Evolutionary conservation across 2,888 invertebrate species (phyloP).

Genomic region (Craniophora ligustri): DNA sequence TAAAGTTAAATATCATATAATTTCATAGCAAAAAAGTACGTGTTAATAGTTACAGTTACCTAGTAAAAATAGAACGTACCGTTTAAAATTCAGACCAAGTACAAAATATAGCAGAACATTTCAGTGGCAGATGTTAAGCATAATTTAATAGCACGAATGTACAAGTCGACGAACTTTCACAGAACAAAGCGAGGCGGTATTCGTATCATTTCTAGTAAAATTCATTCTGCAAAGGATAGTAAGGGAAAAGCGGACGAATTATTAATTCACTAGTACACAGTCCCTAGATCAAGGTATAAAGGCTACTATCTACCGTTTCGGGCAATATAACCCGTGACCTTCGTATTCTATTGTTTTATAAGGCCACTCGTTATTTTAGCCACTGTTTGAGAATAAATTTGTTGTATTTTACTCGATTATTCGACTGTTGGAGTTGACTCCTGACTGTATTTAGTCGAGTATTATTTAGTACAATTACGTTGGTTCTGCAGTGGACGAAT

Average conservation of each 20-base stretch:
- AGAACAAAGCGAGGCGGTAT: constrained; percentile 43
- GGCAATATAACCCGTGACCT: constrained; percentile 29
- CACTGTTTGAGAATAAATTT: constrained; percentile 24
- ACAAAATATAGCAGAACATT: constrained; percentile 49
- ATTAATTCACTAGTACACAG: constrained; percentile 57
- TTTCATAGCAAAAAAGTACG: constrained; percentile 13
- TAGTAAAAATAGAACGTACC: constrained; percentile 24
- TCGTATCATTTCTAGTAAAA: constrained; percentile 54
- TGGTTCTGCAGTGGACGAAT: too few relatives aligned
- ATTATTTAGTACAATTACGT: too few relatives aligned
- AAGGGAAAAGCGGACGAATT: constrained; percentile 30
- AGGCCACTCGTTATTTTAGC: constrained; percentile 22
- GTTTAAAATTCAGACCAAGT: constrained; percentile 46
- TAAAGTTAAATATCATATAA: constrained; percentile 6
- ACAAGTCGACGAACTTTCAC: constrained; percentile 48
- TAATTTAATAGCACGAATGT: constrained; percentile 51
- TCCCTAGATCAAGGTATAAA: constrained; percentile 43
- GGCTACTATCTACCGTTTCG: constrained; percentile 20
- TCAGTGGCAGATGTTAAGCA: constrained; percentile 54
- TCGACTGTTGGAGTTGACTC: constrained; percentile 26
- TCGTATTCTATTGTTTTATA: constrained; percentile 31
- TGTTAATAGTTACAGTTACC: constrained; percentile 26
- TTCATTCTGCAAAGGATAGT: constrained; percentile 52
- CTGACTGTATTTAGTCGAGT: too few relatives aligned
- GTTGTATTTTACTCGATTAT: too few relatives aligned